Percentiles rank a stretch among this genome's conserved stretches.
Conservation (phyloP, 2,797 vertebrate genomes). For the Pangasius krempfi region DNA sequence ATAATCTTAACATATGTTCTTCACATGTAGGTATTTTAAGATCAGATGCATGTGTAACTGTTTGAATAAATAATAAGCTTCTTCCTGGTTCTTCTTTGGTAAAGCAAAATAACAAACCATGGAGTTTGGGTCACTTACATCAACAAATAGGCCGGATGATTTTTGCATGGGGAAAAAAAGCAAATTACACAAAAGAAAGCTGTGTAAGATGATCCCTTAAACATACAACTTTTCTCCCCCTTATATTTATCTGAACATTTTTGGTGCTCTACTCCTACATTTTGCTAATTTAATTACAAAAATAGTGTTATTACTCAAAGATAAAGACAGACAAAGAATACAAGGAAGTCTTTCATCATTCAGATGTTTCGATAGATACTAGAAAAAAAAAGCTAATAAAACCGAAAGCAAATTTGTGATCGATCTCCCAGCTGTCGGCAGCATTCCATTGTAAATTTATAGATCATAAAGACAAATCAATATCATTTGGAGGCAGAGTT, state of each 20-base stretch:
- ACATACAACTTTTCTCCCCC: slow-evolving; percentile 72
- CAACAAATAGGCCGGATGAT: slow-evolving; percentile 89
- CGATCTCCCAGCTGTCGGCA: not conserved
- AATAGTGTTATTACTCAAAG: slow-evolving; percentile 10
- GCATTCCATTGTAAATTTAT: not conserved
- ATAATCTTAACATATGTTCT: slow-evolving; percentile 19
- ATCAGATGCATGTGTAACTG: slow-evolving; percentile 32
- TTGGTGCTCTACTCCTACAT: slow-evolving; percentile 1
- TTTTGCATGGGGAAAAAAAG: slow-evolving; percentile 82
- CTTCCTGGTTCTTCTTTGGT: slow-evolving; percentile 53
- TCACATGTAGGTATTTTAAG: slow-evolving; percentile 29
- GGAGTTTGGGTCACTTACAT: slow-evolving; percentile 89
- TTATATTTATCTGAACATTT: slow-evolving; percentile 43
- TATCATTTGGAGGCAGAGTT: not conserved
- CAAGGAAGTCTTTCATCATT: slow-evolving; percentile 5
- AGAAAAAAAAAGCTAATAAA: not conserved
- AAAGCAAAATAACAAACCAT: slow-evolving; percentile 84
- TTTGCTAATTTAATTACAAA: not conserved
- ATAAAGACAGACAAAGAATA: not conserved
- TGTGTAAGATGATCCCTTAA: slow-evolving; percentile 78
- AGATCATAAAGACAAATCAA: slow-evolving; percentile 6
- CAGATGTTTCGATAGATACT: not conserved
- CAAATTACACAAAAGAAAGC: slow-evolving; percentile 84
- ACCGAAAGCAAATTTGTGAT: slow-evolving; percentile 9
- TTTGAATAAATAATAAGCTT: slow-evolving; percentile 48